phyloP scores from a whole-genome alignment of 2,113 vertebrate species.

The Galemys pyrenaicus region DNA sequence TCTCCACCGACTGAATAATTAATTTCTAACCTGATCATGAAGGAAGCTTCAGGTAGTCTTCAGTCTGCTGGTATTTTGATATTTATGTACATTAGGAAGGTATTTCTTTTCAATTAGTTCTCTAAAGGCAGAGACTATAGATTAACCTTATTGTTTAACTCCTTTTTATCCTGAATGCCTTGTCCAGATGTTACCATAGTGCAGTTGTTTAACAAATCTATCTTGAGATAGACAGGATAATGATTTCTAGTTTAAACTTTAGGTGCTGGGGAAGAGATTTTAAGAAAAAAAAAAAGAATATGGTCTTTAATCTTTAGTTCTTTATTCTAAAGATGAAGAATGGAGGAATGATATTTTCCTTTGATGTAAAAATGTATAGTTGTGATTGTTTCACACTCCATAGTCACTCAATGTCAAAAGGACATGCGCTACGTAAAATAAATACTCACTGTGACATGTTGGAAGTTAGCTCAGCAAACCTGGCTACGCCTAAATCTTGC shows the following conservation, averaged over 20 bases:
- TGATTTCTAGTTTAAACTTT: conserved; percentile 37
- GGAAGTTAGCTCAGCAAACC: background rate
- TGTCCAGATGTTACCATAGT: background rate
- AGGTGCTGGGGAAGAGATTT: background rate
- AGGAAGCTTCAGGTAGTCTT: background rate
- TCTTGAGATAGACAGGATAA: background rate
- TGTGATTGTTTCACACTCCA: background rate
- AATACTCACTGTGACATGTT: background rate
- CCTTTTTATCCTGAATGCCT: background rate
- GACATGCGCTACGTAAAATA: background rate
- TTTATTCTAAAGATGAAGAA: background rate
- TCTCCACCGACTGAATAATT: background rate
- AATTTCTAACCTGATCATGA: background rate
- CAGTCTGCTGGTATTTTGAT: no score
- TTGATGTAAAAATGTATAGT: background rate
- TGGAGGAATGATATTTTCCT: conserved; percentile 1
- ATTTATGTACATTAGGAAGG: background rate
- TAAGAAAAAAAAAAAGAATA: background rate
- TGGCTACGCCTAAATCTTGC: background rate
- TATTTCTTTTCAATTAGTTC: conserved; percentile 24
- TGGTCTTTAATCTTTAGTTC: background rate
- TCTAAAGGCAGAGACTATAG: background rate
- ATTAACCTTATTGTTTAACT: background rate
- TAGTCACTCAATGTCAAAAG: background rate
- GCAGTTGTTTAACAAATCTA: background rate